Evolutionary conservation across 2,797 vertebrate genomes (phyloP).

Genomic region (Platalea minor): DNA sequence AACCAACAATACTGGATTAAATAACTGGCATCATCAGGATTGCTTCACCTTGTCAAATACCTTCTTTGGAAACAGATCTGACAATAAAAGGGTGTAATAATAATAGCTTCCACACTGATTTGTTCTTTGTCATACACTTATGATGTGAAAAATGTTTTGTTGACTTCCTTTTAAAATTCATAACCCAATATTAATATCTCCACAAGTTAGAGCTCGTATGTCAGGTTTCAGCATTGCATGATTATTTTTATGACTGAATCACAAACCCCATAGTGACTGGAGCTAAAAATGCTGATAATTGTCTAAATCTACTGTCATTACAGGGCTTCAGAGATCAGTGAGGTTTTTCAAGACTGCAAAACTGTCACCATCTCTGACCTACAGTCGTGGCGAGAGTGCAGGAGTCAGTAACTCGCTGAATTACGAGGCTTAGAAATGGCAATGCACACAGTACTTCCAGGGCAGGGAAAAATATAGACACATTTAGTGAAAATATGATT

Average conservation of each 20-base stretch:
- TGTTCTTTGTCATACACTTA: neutral
- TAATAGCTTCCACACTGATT: neutral
- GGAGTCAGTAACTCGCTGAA: neutral
- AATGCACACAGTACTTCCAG: neutral
- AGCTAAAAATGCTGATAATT: constrained; percentile 20
- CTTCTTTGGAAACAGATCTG: neutral
- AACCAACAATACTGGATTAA: neutral
- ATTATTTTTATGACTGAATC: neutral
- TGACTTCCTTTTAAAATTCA: neutral
- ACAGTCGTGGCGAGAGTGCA: neutral
- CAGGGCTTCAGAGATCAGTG: neutral
- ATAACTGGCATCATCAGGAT: neutral
- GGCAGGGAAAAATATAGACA: neutral
- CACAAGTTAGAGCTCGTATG: neutral
- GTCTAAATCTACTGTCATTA: neutral
- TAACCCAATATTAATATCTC: neutral
- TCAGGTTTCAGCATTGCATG: neutral
- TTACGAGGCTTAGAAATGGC: neutral
- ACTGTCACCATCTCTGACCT: neutral
- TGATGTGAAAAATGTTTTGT: neutral
- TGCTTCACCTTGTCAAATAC: neutral
- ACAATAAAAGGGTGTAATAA: neutral
- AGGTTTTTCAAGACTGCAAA: neutral
- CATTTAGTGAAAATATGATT: neutral
- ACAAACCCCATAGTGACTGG: neutral